Conservation (phyloP, 1,140 invertebrate genomes). For the Zaprionus capensis region DNA sequence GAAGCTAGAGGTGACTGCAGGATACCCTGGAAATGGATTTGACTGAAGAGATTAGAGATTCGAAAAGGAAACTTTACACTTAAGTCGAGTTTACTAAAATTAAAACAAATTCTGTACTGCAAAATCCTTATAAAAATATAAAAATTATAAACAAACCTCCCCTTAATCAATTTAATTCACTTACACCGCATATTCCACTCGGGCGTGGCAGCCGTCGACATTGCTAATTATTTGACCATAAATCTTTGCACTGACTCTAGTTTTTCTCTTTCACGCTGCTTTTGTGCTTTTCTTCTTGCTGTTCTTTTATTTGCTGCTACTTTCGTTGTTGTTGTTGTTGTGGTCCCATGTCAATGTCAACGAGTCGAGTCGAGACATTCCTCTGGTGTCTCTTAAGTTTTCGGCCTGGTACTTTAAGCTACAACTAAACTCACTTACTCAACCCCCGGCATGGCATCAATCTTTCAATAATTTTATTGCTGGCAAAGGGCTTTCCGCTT, state of each 20-base stretch:
- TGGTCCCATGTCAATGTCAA: conserved; percentile 50
- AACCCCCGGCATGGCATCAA: conserved; percentile 27
- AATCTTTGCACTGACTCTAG: conserved; percentile 45
- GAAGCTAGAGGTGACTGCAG: neutral
- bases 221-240: conserved; percentile 59
- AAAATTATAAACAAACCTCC: too few relatives aligned
- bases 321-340: conserved; percentile 10
- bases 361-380: conserved; percentile 20
- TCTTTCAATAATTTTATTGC: conserved; percentile 59
- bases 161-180: neutral
- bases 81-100: too few relatives aligned
- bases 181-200: conserved; percentile 18
- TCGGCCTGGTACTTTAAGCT: conserved; percentile 10
- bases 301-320: conserved; percentile 5
- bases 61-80: too few relatives aligned
- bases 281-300: conserved; percentile 8
- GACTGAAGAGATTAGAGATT: neutral
- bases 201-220: conserved; percentile 32
- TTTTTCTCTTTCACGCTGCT: conserved; percentile 13
- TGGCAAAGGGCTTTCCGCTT: conserved; percentile 47
- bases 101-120: too few relatives aligned
- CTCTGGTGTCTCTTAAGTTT: conserved; percentile 30
- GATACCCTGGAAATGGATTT: neutral
- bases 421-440: conserved; percentile 40
- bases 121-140: too few relatives aligned